These are phyloP conservation scores for Callorhinus ursinus DNA, from an alignment of 2,113 vertebrate species.

Conservation along the genomic window DNA sequence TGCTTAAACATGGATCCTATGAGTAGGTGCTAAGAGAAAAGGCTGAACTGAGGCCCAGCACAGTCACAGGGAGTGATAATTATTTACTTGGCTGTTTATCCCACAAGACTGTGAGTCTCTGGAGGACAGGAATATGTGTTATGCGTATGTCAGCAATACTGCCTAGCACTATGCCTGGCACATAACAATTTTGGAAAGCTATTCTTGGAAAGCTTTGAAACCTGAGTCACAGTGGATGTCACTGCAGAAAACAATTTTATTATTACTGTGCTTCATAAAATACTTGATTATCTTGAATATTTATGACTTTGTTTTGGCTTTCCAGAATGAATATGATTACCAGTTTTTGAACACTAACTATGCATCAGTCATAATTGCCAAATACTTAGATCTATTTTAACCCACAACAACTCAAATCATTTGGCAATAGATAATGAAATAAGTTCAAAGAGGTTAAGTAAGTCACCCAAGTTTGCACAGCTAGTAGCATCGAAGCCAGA, in stretches of 20 bases:
- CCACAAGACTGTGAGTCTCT: background rate
- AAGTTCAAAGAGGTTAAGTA: conserved; percentile 22
- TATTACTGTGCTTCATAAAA: conserved; percentile 58
- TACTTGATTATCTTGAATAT: background rate
- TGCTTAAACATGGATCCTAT: background rate
- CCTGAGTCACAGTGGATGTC: conserved; percentile 54
- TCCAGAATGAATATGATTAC: conserved; percentile 1
- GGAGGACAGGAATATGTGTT: conserved; percentile 44
- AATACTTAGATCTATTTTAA: conserved; percentile 35
- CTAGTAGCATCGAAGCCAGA: background rate
- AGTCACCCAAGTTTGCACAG: background rate
- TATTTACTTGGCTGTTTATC: background rate
- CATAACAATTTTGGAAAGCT: background rate
- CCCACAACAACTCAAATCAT: background rate
- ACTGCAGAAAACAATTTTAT: conserved; percentile 53
- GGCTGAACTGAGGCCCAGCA: background rate
- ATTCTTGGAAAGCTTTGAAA: conserved; percentile 61
- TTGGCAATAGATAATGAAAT: conserved; percentile 40
- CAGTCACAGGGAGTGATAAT: background rate
- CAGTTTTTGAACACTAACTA: conserved; percentile 18
- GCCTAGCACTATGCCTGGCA: background rate
- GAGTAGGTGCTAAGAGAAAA: background rate
- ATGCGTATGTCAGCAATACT: background rate
- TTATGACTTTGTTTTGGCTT: conserved; percentile 63
- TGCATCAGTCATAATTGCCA: conserved; percentile 7